Conservation (phyloP, 1,140 invertebrate genomes). For the Trichonephila clavata region DNA sequence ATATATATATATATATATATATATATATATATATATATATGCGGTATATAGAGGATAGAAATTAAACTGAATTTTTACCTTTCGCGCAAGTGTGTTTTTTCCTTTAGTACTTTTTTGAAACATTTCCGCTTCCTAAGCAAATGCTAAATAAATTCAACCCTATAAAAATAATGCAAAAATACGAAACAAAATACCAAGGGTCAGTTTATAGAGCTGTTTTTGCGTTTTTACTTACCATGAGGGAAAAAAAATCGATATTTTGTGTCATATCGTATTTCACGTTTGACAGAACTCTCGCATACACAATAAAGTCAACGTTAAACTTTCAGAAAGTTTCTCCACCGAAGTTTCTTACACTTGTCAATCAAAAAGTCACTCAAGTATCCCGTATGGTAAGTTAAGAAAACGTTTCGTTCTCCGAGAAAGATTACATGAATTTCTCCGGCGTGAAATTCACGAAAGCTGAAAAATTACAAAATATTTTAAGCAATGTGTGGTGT, state of each 20-base stretch:
- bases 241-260: not conserved
- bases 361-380: constrained; percentile 18
- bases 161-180: not conserved
- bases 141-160: not conserved
- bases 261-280: not conserved
- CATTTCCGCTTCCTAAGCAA: no score
- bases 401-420: not conserved
- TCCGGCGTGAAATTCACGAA: not conserved
- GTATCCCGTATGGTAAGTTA: not conserved
- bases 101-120: no score
- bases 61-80: no score
- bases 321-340: constrained; percentile 9
- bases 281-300: not conserved
- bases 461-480: not conserved
- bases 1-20: no score
- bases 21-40: no score
- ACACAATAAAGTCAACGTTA: not conserved
- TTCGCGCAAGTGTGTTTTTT: no score
- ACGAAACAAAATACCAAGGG: not conserved
- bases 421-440: not conserved
- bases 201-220: not conserved
- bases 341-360: not conserved
- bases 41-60: no score
- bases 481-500: not conserved
- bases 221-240: no score